phyloP scores from a whole-genome alignment of 2,797 vertebrate species.

The Myripristis jacobus region DNA sequence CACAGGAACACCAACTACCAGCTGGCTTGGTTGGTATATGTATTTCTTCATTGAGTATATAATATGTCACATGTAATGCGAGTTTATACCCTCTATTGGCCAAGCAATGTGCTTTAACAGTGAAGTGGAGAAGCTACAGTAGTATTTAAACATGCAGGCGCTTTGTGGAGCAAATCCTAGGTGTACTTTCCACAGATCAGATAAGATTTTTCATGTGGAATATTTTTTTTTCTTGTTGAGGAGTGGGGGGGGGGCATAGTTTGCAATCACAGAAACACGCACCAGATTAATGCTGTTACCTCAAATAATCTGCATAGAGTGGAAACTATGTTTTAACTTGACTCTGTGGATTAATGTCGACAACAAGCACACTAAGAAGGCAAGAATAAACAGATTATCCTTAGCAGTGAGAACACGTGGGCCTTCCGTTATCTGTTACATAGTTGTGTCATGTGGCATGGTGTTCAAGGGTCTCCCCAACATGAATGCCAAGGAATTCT shows the following conservation, averaged over 20 bases:
- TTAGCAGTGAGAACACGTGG: slow-evolving; percentile 9
- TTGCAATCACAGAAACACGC: slow-evolving; percentile 30
- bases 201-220: neutral
- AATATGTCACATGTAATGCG: slow-evolving; percentile 31
- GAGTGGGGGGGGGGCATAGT: slow-evolving; percentile 8
- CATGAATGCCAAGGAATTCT: slow-evolving; percentile 24
- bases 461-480: slow-evolving; percentile 21
- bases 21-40: slow-evolving; percentile 20
- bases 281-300: slow-evolving; percentile 33
- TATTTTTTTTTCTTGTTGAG: neutral
- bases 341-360: slow-evolving; percentile 20
- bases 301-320: slow-evolving; percentile 27
- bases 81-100: slow-evolving; percentile 44
- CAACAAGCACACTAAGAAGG: slow-evolving; percentile 45
- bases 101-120: slow-evolving; percentile 30
- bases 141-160: neutral
- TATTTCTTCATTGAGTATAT: slow-evolving; percentile 7
- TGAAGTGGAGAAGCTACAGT: slow-evolving; percentile 4
- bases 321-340: slow-evolving; percentile 18
- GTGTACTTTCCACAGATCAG: neutral
- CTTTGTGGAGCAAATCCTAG: neutral
- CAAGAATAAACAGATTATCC: slow-evolving; percentile 10
- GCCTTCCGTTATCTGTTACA: slow-evolving; percentile 10
- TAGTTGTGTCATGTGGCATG: slow-evolving; percentile 4
- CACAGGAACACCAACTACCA: slow-evolving; percentile 9